These are phyloP conservation scores for Ips typographus DNA, from an alignment of 1,140 invertebrate species.

Conservation along the genomic window DNA sequence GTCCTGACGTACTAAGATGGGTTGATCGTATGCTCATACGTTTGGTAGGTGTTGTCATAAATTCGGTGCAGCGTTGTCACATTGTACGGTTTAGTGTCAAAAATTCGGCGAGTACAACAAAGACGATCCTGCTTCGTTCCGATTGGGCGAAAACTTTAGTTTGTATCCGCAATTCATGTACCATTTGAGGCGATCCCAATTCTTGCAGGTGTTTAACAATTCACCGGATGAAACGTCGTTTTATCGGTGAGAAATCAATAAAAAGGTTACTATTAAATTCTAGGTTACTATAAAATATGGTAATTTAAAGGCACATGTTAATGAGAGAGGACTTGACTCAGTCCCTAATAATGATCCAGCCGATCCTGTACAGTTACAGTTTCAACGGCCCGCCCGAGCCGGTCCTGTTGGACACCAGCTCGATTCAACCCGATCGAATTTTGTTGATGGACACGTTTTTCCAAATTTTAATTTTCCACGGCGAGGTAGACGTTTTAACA, in stretches of 20 bases:
- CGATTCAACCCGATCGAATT: slow-evolving; percentile 96
- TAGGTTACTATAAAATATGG: neutral
- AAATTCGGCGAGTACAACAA: slow-evolving; percentile 99
- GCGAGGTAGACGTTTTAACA: slow-evolving; percentile 71
- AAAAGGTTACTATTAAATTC: no score
- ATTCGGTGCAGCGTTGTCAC: no score
- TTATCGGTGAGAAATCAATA: slow-evolving; percentile 59
- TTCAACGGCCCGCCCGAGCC: slow-evolving; percentile 98
- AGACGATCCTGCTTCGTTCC: slow-evolving; percentile 96
- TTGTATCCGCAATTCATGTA: slow-evolving; percentile 99
- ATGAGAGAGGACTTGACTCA: slow-evolving; percentile 97
- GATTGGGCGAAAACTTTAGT: slow-evolving; percentile 94
- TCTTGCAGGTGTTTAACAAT: slow-evolving; percentile 99
- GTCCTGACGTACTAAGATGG: slow-evolving; percentile 96
- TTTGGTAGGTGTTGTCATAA: slow-evolving; percentile 63
- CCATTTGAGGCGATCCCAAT: slow-evolving; percentile 96
- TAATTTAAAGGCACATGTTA: slow-evolving; percentile 87
- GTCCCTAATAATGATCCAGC: slow-evolving; percentile 99
- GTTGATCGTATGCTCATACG: slow-evolving; percentile 97
- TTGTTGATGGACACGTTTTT: slow-evolving; percentile 99
- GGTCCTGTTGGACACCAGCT: slow-evolving; percentile 94
- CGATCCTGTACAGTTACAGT: slow-evolving; percentile 97
- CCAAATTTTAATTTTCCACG: slow-evolving; percentile 99
- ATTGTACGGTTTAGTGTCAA: slow-evolving; percentile 77
- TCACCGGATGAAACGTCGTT: slow-evolving; percentile 99